Conservation (phyloP, 2,888 invertebrate species). For the Spodoptera picta region DNA sequence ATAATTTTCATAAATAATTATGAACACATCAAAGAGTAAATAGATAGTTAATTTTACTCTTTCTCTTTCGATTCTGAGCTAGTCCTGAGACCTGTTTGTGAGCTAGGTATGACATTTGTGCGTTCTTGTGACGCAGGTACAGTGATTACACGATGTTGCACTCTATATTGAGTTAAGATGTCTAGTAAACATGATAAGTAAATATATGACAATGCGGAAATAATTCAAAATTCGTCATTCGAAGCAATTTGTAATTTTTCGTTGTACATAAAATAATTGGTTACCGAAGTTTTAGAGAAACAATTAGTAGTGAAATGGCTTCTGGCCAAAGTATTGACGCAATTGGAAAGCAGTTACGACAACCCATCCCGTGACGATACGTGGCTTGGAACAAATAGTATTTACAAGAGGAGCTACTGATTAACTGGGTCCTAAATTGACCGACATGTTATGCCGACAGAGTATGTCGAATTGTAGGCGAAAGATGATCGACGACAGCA, state of each 20-base stretch:
- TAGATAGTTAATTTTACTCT: too few species aligned
- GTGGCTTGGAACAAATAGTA: conserved; percentile 38
- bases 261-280: conserved; percentile 24
- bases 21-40: too few species aligned
- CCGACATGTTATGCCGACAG: conserved; percentile 32
- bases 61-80: too few species aligned
- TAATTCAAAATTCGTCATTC: not conserved
- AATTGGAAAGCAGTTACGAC: conserved; percentile 56
- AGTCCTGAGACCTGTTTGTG: too few species aligned
- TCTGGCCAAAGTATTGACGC: conserved; percentile 72
- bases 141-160: too few species aligned
- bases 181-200: too few species aligned
- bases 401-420: conserved; percentile 44
- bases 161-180: too few species aligned
- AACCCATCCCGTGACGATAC: conserved; percentile 42
- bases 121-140: too few species aligned
- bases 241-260: conserved; percentile 13
- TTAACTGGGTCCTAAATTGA: conserved; percentile 53
- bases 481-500: conserved; percentile 13
- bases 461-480: conserved; percentile 35
- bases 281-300: conserved; percentile 21
- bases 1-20: too few species aligned
- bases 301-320: conserved; percentile 64
- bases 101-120: too few species aligned
- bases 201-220: too few species aligned